Evolutionary conservation across 2,113 vertebrate species (phyloP).

Genomic region (Anhinga rufa): DNA sequence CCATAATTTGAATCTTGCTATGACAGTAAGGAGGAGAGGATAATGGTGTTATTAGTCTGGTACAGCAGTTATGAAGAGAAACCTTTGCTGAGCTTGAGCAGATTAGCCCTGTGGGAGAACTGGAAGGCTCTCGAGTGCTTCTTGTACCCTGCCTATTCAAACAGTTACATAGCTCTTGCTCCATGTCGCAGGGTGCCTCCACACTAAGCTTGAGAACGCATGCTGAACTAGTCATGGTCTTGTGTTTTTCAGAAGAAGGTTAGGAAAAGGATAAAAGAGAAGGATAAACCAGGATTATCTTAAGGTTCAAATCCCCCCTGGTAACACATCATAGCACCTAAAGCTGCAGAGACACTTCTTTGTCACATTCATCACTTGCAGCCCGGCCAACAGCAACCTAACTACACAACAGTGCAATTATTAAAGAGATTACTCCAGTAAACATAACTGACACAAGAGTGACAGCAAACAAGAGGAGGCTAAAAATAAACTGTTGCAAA

Average conservation of each 20-base stretch:
- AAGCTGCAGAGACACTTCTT: neutral
- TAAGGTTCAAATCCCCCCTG: neutral
- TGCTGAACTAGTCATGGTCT: neutral
- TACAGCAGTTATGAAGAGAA: neutral
- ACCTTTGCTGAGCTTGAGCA: neutral
- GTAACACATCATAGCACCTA: neutral
- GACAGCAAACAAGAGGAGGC: neutral
- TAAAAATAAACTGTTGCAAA: neutral
- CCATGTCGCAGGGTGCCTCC: neutral
- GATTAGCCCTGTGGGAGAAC: neutral
- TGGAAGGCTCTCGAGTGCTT: neutral
- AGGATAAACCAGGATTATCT: neutral
- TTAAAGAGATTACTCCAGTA: neutral
- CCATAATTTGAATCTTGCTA: neutral
- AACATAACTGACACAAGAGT: neutral
- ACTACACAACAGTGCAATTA: neutral
- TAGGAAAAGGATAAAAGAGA: neutral
- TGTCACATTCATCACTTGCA: neutral
- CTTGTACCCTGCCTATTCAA: neutral
- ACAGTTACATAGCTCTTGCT: neutral
- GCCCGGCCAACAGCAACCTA: neutral
- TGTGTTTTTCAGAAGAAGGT: neutral
- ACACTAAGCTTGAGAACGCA: neutral
- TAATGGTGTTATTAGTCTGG: no score
- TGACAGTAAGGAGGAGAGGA: neutral